phyloP scores from a whole-genome alignment of 2,888 invertebrate species.

The Tromatobia lineatoria region DNA sequence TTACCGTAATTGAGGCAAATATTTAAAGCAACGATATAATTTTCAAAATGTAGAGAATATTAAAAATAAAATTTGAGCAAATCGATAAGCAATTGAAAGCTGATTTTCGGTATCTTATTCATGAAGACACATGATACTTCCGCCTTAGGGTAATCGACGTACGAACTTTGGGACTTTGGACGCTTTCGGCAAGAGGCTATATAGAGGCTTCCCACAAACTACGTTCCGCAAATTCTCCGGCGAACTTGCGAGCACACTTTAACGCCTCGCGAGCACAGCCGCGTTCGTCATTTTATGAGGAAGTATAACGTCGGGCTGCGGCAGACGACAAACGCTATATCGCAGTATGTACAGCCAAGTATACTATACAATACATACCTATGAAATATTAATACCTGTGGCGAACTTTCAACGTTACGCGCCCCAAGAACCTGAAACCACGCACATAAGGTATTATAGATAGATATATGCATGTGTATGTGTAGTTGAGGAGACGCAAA shows the following conservation, averaged over 20 bases:
- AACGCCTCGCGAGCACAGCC: conserved; percentile 41
- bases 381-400: conserved; percentile 61
- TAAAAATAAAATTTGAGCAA: background rate
- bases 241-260: conserved; percentile 57
- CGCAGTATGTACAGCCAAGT: background rate
- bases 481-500: background rate
- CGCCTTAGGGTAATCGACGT: conserved; percentile 26
- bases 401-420: conserved; percentile 45
- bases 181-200: background rate
- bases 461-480: background rate
- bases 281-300: conserved; percentile 58
- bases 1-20: background rate
- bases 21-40: background rate
- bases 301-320: conserved; percentile 33
- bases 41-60: background rate
- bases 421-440: conserved; percentile 21
- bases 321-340: conserved; percentile 22
- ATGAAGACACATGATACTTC: conserved; percentile 27
- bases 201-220: conserved; percentile 19
- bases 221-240: conserved; percentile 56
- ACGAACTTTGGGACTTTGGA: conserved; percentile 33
- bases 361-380: conserved; percentile 33
- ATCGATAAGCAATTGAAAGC: background rate
- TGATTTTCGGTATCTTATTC: conserved; percentile 19
- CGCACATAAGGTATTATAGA: conserved; percentile 41